Evolutionary conservation across 2,888 invertebrate species (phyloP).

Genomic region (Amblyjoppa fuscipennis): DNA sequence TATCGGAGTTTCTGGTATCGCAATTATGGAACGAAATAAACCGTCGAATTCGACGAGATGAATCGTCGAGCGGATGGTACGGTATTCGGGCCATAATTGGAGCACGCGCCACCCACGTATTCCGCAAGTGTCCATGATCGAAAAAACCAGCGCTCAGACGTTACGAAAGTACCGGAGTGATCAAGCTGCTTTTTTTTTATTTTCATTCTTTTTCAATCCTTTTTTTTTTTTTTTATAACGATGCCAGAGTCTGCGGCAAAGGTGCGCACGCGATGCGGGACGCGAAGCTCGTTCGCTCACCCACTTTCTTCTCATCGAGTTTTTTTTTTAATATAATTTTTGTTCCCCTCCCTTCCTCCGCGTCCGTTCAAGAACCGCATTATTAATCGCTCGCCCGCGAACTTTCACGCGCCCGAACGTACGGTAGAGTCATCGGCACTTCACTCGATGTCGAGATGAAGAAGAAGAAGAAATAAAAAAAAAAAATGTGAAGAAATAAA

Average conservation of each 20-base stretch:
- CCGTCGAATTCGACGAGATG: not conserved
- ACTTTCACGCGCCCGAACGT: conserved; percentile 41
- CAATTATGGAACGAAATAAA: conserved; percentile 26
- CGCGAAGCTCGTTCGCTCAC: conserved; percentile 44
- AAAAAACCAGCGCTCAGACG: conserved; percentile 44
- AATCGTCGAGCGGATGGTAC: not conserved
- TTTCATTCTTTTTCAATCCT: not conserved
- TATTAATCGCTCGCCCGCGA: conserved; percentile 46
- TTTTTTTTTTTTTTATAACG: conserved; percentile 34
- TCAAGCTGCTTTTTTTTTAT: conserved; percentile 25
- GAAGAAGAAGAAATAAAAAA: not conserved
- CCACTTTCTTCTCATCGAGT: conserved; percentile 55
- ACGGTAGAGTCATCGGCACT: conserved; percentile 18
- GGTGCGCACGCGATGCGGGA: conserved; percentile 4
- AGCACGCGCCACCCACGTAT: conserved; percentile 52
- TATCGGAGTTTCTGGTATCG: conserved; percentile 36
- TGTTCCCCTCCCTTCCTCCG: conserved; percentile 17
- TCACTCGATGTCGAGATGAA: not conserved
- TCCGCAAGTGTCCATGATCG: conserved; percentile 32
- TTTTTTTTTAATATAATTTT: conserved; percentile 32
- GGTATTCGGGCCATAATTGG: not conserved
- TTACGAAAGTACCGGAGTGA: conserved; percentile 54
- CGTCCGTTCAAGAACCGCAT: conserved; percentile 21
- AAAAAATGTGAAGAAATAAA: conserved; percentile 5
- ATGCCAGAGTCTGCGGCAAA: not conserved